Evolutionary conservation across 2,888 invertebrate species (phyloP), one percentile per base, ranked within the genome.

Genomic region (Mongoloraphidia duomilia): DNA sequence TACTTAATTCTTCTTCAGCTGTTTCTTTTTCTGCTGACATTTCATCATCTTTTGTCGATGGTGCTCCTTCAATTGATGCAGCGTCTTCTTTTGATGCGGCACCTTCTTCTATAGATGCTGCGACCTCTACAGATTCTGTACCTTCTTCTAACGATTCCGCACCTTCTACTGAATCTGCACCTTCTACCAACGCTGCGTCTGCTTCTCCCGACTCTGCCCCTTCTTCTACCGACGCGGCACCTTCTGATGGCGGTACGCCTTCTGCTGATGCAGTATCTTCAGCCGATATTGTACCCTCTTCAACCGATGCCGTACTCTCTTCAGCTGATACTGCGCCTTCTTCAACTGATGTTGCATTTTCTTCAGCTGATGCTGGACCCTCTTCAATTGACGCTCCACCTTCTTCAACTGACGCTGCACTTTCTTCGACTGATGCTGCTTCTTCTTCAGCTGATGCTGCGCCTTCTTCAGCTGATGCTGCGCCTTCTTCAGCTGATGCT

Each of bases 341-440:
- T 63, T 70, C 67, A 62, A 70, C 70, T 62, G 66, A 65, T 59
- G 69, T 69, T 54, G 67, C 70, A 53, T 65, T 65, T 63, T 71
- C 63, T 57, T 63, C 58, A 56, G 63, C 62, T 54, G 64, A 62
- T 34, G 60, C 61, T 53, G 60, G 63, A 36, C 56, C 58, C 34
- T 62, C 61, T 42, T 61, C 62, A 26, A 26, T 50, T 17, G 52
- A 60, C 46, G 58, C 59, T 33, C 57, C 60, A 53, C 68, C 64
- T 53, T 54, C 61, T 34, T 63, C 63, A 35, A 56, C 65, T 43
- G 57, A 52, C 37, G 33, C 34, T 14, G 33, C 10, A 13, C 46
- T 55, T 49, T 56, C 58, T 53, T 53, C 58, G 47, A 54, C 52
- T 49, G 50, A 53, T 46, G 50, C 51, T 50, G 43, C 52, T 44